phyloP scores from a whole-genome alignment of 2,888 invertebrate species.

The Xanthia togata region DNA sequence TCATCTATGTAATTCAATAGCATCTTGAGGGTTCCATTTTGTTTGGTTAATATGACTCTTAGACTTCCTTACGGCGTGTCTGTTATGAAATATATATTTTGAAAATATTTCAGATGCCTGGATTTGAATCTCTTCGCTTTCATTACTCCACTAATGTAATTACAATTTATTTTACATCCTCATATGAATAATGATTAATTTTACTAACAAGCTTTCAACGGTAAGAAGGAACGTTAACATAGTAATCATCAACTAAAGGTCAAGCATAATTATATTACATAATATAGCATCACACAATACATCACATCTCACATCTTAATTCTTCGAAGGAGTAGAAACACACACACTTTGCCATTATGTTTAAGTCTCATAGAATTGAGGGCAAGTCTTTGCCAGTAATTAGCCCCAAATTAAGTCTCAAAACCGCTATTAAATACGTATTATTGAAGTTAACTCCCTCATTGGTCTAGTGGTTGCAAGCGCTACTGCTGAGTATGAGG shows the following conservation, averaged over 20 bases:
- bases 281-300: not conserved
- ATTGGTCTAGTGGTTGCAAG: too few relatives aligned
- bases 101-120: not conserved
- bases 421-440: too few relatives aligned
- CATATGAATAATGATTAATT: not conserved
- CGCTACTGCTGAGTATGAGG: too few relatives aligned
- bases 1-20: constrained; percentile 37
- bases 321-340: too few relatives aligned
- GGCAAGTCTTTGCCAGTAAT: too few relatives aligned
- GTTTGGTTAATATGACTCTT: constrained; percentile 4
- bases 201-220: constrained; percentile 3
- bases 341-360: too few relatives aligned
- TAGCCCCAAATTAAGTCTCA: too few relatives aligned
- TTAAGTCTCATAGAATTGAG: too few relatives aligned
- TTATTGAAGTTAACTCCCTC: too few relatives aligned
- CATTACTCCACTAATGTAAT: too few relatives aligned
- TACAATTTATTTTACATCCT: too few relatives aligned
- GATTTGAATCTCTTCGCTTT: not conserved
- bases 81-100: not conserved
- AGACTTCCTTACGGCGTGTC: not conserved
- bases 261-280: not conserved
- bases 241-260: not conserved
- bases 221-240: not conserved
- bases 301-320: too few relatives aligned
- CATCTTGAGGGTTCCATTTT: constrained; percentile 22